Percentiles rank a stretch among this genome's conserved stretches.
These are phyloP conservation scores for Etheostoma cragini DNA, from an alignment of 2,113 vertebrate genomes.

Conservation along the genomic window DNA sequence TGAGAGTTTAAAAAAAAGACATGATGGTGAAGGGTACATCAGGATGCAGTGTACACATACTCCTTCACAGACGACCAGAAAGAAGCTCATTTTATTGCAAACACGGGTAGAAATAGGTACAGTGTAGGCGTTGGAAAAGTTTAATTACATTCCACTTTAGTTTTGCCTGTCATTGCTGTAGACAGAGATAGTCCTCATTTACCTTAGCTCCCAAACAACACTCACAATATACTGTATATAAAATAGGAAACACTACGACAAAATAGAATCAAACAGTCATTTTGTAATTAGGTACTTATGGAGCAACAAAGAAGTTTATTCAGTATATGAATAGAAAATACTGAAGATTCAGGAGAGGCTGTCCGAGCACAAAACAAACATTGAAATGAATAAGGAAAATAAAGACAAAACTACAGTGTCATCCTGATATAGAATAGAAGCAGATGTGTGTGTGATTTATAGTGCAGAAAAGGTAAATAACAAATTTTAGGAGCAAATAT, in stretches of 20 bases:
- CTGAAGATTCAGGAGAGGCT: neutral
- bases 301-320: neutral
- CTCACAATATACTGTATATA: neutral
- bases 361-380: neutral
- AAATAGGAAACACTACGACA: neutral
- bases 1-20: conserved; percentile 17
- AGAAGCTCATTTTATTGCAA: conserved; percentile 32
- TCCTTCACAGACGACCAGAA: conserved; percentile 31
- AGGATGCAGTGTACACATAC: conserved; percentile 33
- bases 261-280: neutral
- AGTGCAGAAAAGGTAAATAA: conserved; percentile 46
- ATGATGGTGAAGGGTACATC: conserved; percentile 48
- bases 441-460: conserved; percentile 52
- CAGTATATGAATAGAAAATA: neutral
- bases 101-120: conserved; percentile 14
- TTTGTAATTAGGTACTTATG: neutral
- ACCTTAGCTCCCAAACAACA: conserved; percentile 10
- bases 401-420: conserved; percentile 29
- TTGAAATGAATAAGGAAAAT: conserved; percentile 20
- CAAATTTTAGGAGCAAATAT: conserved; percentile 56
- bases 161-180: conserved; percentile 38
- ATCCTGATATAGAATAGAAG: conserved; percentile 31
- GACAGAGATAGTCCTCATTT: conserved; percentile 34
- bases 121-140: conserved; percentile 36
- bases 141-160: conserved; percentile 56